phyloP scores from a whole-genome alignment of 2,797 vertebrate species.

The Scyliorhinus canicula region DNA sequence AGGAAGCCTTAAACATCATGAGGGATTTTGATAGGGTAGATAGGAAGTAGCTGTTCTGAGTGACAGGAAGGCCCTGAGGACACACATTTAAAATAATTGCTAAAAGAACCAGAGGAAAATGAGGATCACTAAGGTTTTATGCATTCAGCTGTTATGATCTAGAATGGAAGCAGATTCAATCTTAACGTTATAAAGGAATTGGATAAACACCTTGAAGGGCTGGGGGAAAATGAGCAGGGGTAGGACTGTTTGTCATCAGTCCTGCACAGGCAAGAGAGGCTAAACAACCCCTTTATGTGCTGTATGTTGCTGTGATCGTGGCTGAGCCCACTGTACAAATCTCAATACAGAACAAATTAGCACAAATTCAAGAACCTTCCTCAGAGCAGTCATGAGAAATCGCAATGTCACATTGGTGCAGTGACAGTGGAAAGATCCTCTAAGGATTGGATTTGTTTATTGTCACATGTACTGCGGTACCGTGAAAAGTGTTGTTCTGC shows the following conservation, averaged over 20 bases:
- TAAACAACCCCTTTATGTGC: background rate
- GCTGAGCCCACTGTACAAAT: background rate
- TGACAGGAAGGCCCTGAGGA: background rate
- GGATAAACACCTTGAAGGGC: background rate
- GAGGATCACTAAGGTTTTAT: background rate
- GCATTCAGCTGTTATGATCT: background rate
- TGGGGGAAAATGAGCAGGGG: background rate
- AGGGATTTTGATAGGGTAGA: no score
- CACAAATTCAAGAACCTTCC: background rate
- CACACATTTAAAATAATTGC: background rate
- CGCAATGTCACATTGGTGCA: background rate
- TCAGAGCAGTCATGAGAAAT: background rate
- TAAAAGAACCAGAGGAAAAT: no score
- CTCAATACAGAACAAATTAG: background rate
- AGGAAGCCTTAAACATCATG: no score
- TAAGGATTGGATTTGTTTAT: no score
- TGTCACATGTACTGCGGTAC: no score
- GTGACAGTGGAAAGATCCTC: background rate
- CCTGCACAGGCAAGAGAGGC: background rate
- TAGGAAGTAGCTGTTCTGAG: background rate
- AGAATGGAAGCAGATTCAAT: background rate
- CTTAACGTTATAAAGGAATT: background rate
- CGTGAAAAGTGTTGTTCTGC: no score
- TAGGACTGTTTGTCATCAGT: background rate
- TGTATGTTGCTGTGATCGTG: background rate